Conservation (phyloP, 2,797 vertebrate species). For the Lacerta bilineata region DNA sequence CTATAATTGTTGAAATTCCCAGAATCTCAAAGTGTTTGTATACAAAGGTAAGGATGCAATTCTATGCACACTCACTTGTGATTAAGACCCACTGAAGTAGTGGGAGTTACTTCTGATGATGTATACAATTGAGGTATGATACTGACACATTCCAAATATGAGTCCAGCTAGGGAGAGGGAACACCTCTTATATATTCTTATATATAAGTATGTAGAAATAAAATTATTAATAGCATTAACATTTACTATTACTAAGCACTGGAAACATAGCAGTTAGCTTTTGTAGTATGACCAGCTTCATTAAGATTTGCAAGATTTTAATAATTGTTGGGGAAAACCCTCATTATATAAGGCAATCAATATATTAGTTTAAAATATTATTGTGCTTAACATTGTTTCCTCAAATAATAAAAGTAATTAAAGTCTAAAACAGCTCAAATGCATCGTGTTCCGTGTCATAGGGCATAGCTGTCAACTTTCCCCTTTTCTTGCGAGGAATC, state of each 20-base stretch:
- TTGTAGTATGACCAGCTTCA: background rate
- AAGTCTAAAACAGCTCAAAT: background rate
- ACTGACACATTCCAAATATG: background rate
- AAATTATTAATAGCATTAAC: background rate
- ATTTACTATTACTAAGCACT: background rate
- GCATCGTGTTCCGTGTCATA: background rate
- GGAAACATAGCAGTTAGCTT: background rate
- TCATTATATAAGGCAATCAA: background rate
- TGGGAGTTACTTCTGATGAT: too few species aligned
- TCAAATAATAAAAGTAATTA: background rate
- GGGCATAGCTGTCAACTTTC: too few species aligned
- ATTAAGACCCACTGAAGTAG: too few species aligned
- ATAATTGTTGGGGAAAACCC: background rate
- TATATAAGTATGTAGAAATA: background rate
- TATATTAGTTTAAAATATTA: too few species aligned
- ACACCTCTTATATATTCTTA: background rate
- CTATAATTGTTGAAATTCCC: background rate
- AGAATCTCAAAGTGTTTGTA: background rate
- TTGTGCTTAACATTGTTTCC: too few species aligned
- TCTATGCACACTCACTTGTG: too few species aligned
- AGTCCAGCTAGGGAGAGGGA: background rate
- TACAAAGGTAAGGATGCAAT: background rate
- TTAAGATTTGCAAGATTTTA: background rate
- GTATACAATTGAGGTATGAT: background rate
- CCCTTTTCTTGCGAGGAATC: too few species aligned